Conservation (phyloP, 2,113 vertebrate species). For the Amia ocellicauda region DNA sequence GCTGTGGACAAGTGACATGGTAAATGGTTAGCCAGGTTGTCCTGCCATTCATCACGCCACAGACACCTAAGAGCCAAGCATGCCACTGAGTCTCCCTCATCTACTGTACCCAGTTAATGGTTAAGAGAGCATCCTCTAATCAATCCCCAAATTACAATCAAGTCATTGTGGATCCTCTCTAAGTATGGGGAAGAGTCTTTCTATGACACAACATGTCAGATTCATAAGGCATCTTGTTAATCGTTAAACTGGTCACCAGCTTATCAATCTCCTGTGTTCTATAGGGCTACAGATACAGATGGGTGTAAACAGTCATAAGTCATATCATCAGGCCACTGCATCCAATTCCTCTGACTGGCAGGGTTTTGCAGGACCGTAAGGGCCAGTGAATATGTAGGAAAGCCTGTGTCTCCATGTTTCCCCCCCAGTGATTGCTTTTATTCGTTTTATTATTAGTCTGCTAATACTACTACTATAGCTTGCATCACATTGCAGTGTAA, state of each 20-base stretch:
- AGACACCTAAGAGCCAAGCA: not conserved
- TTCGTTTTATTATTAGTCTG: too few species aligned
- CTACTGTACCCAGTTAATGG: constrained; percentile 56
- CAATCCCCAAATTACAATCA: constrained; percentile 30
- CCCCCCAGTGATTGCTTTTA: too few species aligned
- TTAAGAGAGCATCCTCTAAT: constrained; percentile 57
- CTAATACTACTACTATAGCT: too few species aligned
- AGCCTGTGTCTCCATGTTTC: too few species aligned
- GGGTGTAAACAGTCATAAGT: not conserved
- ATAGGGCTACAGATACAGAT: constrained; percentile 39
- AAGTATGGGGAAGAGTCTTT: not conserved
- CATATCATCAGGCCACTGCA: too few species aligned
- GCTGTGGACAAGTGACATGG: constrained; percentile 44
- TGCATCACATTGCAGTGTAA: too few species aligned
- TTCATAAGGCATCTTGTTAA: constrained; percentile 48
- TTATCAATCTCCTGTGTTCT: constrained; percentile 54
- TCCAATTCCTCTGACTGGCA: too few species aligned
- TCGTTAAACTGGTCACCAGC: constrained; percentile 46
- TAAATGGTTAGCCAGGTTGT: constrained; percentile 51
- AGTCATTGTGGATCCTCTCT: constrained; percentile 17
- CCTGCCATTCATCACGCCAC: constrained; percentile 39
- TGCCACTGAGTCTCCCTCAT: constrained; percentile 16
- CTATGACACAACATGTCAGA: not conserved
- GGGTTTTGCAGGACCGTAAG: too few species aligned
- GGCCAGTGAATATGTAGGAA: too few species aligned